These are phyloP conservation scores for Sebastolobus alascanus DNA, from an alignment of 2,797 vertebrate genomes.

Conservation along the genomic window DNA sequence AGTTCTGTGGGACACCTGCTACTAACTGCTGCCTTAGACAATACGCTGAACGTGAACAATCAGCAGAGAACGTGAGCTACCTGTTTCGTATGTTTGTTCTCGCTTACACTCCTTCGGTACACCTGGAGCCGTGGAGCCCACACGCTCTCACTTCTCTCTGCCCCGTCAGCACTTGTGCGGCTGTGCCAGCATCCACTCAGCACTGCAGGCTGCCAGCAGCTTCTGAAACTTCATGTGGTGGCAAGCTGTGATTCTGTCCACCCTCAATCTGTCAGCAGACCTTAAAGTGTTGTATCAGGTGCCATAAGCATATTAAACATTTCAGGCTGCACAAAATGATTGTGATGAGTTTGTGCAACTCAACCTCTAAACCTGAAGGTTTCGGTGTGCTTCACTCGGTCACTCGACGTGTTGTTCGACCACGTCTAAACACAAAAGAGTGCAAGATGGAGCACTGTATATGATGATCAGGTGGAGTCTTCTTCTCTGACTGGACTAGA, in stretches of 20 bases:
- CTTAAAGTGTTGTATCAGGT: neutral
- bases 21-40: neutral
- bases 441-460: too few relatives aligned
- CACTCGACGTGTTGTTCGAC: neutral
- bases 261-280: constrained; percentile 29
- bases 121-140: constrained; percentile 48
- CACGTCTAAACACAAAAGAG: too few relatives aligned
- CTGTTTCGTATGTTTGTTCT: constrained; percentile 7
- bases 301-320: neutral
- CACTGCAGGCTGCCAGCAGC: constrained; percentile 36
- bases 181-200: constrained; percentile 42
- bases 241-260: constrained; percentile 35
- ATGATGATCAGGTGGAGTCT: too few relatives aligned
- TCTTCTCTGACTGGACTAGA: too few relatives aligned
- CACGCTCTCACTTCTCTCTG: constrained; percentile 32
- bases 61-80: neutral
- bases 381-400: neutral
- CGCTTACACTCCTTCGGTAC: neutral
- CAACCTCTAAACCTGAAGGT: neutral
- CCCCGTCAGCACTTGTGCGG: constrained; percentile 58
- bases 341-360: neutral
- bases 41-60: neutral
- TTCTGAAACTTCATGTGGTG: constrained; percentile 20
- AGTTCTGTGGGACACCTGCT: constrained; percentile 16
- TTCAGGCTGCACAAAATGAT: neutral